Evolutionary conservation across 2,113 vertebrate genomes (phyloP).

Genomic region (Caloenas nicobarica): DNA sequence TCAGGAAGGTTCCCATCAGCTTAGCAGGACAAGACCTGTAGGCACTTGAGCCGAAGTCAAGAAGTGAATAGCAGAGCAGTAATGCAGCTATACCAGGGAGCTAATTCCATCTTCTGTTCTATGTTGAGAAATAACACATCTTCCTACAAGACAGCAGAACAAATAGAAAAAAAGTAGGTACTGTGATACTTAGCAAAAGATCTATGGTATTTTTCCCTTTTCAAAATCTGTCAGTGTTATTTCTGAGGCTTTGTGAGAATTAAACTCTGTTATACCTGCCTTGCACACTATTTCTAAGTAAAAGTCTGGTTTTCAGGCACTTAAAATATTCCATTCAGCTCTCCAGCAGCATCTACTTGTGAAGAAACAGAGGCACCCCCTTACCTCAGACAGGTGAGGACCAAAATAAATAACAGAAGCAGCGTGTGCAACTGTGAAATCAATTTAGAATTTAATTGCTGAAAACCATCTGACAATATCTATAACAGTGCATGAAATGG

Average conservation of each 20-base stretch:
- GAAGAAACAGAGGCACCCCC: not conserved
- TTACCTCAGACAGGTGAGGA: slow-evolving; percentile 50
- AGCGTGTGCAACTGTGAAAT: slow-evolving; percentile 52
- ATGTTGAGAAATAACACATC: not conserved
- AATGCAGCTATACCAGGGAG: not conserved
- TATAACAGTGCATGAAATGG: slow-evolving; percentile 62
- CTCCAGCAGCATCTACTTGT: not conserved
- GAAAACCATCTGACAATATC: slow-evolving; percentile 56
- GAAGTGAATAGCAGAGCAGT: slow-evolving; percentile 16
- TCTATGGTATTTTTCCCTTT: not conserved
- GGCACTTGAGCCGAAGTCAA: slow-evolving; percentile 23
- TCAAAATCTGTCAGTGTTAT: slow-evolving; percentile 45
- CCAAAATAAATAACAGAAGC: slow-evolving; percentile 54
- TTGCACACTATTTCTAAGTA: not conserved
- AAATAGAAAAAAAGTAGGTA: slow-evolving; percentile 18
- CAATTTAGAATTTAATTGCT: slow-evolving; percentile 69
- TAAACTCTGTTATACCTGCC: slow-evolving; percentile 35
- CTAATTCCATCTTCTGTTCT: slow-evolving; percentile 29
- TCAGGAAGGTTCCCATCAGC: slow-evolving; percentile 51
- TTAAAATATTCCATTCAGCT: slow-evolving; percentile 21
- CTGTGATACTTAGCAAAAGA: not conserved
- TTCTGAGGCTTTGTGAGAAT: slow-evolving; percentile 21
- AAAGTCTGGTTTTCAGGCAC: slow-evolving; percentile 42
- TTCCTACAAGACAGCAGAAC: slow-evolving; percentile 35
- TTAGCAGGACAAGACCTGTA: slow-evolving; percentile 21